These are phyloP conservation scores for Cerceris ruficornis DNA, from an alignment of 2,888 invertebrate genomes.

Conservation along the genomic window DNA sequence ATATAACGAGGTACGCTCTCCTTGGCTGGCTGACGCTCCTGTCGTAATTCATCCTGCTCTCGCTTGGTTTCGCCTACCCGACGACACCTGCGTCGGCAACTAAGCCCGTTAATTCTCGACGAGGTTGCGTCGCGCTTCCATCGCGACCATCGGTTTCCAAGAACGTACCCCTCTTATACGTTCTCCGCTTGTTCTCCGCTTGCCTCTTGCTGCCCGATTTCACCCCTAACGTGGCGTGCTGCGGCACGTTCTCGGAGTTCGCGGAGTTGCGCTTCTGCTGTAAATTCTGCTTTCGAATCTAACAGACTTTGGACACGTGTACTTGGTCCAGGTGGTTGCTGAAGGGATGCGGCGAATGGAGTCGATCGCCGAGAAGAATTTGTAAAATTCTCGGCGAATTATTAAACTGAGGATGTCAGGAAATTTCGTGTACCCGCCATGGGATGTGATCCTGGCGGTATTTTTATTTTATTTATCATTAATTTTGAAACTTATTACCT, in stretches of 20 bases:
- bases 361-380: no score
- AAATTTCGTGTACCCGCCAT: no score
- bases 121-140: conserved; percentile 62
- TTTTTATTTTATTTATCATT: no score
- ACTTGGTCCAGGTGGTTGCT: no score
- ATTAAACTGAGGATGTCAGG: no score
- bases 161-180: conserved; percentile 33
- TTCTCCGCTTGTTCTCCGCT: conserved; percentile 42
- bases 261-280: background rate
- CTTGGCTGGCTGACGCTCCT: conserved; percentile 77
- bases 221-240: background rate
- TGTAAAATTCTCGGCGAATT: no score
- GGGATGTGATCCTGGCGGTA: no score
- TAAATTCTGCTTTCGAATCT: background rate
- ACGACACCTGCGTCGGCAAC: conserved; percentile 81
- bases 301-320: no score
- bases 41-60: conserved; percentile 78
- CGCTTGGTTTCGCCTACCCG: conserved; percentile 73
- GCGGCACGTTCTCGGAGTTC: no score
- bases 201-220: conserved; percentile 33
- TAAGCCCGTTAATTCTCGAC: conserved; percentile 81
- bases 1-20: conserved; percentile 78
- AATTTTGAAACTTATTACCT: no score
- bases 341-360: no score
- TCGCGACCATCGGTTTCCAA: conserved; percentile 64